These are phyloP conservation scores for Tetramorium simillimum DNA, from an alignment of 1,140 invertebrate genomes.

Conservation along the genomic window DNA sequence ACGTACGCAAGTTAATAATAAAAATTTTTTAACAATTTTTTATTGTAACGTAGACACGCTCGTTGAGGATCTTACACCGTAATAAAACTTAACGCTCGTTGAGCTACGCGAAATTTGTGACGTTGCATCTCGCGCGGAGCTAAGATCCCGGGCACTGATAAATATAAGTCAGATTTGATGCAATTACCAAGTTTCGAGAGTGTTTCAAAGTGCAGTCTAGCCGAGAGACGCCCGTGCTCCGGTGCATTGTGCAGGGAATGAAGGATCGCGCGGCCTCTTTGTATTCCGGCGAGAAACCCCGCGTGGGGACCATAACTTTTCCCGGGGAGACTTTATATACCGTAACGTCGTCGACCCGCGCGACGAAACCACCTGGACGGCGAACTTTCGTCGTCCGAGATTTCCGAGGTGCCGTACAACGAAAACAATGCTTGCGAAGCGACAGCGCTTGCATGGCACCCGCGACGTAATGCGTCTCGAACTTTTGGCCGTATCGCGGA, in stretches of 20 bases:
- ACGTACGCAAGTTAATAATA: neutral
- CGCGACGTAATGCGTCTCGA: slow-evolving; percentile 23
- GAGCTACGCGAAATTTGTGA: slow-evolving; percentile 10
- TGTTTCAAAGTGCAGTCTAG: slow-evolving; percentile 67
- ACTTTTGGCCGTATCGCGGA: slow-evolving; percentile 4
- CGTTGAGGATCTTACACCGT: slow-evolving; percentile 2
- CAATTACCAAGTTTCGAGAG: slow-evolving; percentile 70
- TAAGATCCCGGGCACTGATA: slow-evolving; percentile 50
- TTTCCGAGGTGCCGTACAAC: slow-evolving; percentile 64
- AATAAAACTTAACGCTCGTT: slow-evolving; percentile 23
- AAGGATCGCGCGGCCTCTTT: slow-evolving; percentile 73
- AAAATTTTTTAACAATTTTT: neutral
- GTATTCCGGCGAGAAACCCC: slow-evolving; percentile 70
- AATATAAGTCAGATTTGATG: slow-evolving; percentile 62
- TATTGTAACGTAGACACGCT: neutral
- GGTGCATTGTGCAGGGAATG: slow-evolving; percentile 71
- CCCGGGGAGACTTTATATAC: slow-evolving; percentile 70
- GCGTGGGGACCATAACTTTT: slow-evolving; percentile 70
- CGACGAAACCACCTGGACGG: slow-evolving; percentile 70
- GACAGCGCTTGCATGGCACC: slow-evolving; percentile 21
- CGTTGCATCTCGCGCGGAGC: neutral
- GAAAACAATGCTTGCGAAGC: slow-evolving; percentile 65
- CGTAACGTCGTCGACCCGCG: slow-evolving; percentile 70
- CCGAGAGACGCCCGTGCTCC: slow-evolving; percentile 69
- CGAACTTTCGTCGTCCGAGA: slow-evolving; percentile 66